Evolutionary conservation across 2,888 invertebrate genomes (phyloP).

Genomic region (Salticus scenicus): DNA sequence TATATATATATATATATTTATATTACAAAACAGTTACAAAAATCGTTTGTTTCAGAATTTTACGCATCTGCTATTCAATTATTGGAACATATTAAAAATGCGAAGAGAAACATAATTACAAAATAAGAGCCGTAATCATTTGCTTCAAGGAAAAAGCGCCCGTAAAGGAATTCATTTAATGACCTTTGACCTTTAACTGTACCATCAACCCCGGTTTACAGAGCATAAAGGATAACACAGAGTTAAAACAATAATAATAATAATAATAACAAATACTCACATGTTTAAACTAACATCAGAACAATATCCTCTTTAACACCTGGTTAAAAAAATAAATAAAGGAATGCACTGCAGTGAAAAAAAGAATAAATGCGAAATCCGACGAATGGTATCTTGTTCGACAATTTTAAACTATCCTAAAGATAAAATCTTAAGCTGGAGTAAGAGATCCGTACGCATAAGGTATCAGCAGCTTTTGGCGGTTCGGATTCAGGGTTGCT

Average conservation of each 20-base stretch:
- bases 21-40: no score
- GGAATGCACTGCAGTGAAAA: background rate
- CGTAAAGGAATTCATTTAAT: slow-evolving; percentile 26
- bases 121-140: no score
- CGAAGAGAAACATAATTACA: no score
- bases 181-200: slow-evolving; percentile 64
- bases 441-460: slow-evolving; percentile 21
- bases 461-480: slow-evolving; percentile 44
- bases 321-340: background rate
- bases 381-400: background rate
- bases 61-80: no score
- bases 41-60: no score
- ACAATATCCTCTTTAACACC: slow-evolving; percentile 15
- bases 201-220: slow-evolving; percentile 33
- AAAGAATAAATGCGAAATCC: background rate
- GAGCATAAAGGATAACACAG: slow-evolving; percentile 5
- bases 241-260: slow-evolving; percentile 10
- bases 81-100: no score
- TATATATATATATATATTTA: no score
- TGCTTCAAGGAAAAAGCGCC: background rate
- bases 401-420: slow-evolving; percentile 7
- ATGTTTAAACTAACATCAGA: background rate
- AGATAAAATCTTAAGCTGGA: slow-evolving; percentile 21
- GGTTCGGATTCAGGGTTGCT: slow-evolving; percentile 13
- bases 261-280: slow-evolving; percentile 33